phyloP scores from a whole-genome alignment of 1,140 invertebrate genomes.

The Solen grandis region DNA sequence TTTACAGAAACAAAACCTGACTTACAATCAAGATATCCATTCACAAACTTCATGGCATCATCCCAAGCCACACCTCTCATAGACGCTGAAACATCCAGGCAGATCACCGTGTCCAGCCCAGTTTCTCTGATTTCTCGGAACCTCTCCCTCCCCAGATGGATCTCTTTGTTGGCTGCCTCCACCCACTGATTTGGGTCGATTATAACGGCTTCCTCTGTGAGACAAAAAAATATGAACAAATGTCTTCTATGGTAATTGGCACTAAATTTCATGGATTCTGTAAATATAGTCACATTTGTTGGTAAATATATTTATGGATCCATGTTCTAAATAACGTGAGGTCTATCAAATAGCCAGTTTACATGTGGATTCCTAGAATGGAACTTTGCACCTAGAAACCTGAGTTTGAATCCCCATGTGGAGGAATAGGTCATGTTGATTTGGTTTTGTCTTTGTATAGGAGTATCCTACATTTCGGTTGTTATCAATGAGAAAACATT shows the following conservation, averaged over 20 bases:
- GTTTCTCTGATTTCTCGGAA: background rate
- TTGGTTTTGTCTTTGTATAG: too few species aligned
- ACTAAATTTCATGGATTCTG: background rate
- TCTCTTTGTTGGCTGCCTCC: constrained; percentile 4
- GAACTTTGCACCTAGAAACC: background rate
- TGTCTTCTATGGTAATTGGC: background rate
- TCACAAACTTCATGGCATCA: constrained; percentile 23
- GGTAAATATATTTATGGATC: background rate
- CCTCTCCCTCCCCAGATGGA: background rate
- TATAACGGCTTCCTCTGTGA: background rate
- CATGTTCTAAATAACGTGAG: background rate
- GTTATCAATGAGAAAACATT: too few species aligned
- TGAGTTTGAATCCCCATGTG: too few species aligned
- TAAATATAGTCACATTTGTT: background rate
- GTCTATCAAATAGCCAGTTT: background rate
- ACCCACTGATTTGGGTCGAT: constrained; percentile 2
- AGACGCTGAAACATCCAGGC: constrained; percentile 25
- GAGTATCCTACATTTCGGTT: too few species aligned
- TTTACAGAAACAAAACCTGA: background rate
- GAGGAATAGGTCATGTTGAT: too few species aligned
- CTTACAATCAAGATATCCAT: constrained; percentile 24
- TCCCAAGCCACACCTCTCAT: constrained; percentile 37
- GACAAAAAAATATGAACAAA: background rate
- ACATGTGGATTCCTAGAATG: background rate
- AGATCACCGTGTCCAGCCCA: constrained; percentile 27